A percentile compares a stretch with the other conserved stretches of the same genome.
Evolutionary conservation across 2,888 invertebrate genomes (phyloP).

Genomic region (Cecidostiba fungosa): DNA sequence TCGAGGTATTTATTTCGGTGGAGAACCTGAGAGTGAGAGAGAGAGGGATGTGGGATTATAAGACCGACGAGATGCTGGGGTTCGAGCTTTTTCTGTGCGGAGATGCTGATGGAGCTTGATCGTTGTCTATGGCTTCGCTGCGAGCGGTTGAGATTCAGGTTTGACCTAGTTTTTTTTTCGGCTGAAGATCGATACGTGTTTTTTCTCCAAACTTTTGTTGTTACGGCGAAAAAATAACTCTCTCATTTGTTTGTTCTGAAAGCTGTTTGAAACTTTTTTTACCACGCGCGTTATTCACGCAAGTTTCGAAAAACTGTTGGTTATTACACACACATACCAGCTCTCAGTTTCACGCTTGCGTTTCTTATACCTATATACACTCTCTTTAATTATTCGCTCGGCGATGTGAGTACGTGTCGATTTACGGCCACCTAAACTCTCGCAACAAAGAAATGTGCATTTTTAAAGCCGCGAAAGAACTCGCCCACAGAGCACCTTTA

Average conservation of each 20-base stretch:
- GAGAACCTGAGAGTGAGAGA: neutral
- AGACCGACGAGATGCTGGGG: neutral
- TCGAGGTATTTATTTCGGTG: conserved; percentile 21
- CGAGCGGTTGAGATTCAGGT: neutral
- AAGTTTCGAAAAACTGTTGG: too few species aligned
- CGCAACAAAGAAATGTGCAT: conserved; percentile 2
- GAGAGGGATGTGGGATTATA: neutral
- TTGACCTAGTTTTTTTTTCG: conserved; percentile 5
- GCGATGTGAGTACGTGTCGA: neutral
- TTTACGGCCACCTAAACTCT: neutral
- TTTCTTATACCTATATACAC: too few species aligned
- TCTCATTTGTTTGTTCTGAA: too few species aligned
- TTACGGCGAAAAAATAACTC: neutral
- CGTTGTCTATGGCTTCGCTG: neutral
- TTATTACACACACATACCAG: too few species aligned
- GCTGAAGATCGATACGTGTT: neutral
- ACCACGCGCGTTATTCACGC: too few species aligned
- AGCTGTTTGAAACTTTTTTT: too few species aligned
- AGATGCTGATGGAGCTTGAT: neutral
- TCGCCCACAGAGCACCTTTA: neutral
- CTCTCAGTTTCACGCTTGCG: neutral
- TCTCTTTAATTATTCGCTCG: neutral
- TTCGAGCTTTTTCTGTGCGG: neutral
- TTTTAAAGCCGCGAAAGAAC: neutral
- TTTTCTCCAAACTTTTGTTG: neutral